Conservation (phyloP, 2,113 vertebrate genomes). For the Strix aluco region DNA sequence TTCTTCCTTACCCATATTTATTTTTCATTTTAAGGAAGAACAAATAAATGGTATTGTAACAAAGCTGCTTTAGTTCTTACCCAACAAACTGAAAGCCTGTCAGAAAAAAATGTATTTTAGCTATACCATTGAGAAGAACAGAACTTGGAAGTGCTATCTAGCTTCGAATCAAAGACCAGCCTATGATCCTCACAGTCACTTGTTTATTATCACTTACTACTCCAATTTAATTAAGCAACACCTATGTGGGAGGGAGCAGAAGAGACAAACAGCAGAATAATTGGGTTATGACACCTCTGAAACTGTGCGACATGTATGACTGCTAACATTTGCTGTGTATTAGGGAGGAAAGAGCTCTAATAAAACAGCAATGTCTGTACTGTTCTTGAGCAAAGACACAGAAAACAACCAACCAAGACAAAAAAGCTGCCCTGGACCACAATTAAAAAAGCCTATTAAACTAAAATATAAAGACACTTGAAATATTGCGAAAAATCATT, state of each 20-base stretch:
- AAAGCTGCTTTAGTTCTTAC: background rate
- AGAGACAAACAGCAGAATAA: background rate
- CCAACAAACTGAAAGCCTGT: background rate
- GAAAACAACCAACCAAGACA: background rate
- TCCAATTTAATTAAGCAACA: background rate
- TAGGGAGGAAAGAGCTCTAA: background rate
- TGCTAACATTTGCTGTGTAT: background rate
- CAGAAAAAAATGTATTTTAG: background rate
- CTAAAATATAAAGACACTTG: background rate
- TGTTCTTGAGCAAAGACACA: background rate
- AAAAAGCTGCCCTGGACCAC: background rate
- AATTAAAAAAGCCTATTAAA: background rate
- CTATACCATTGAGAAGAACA: background rate
- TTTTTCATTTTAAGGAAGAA: background rate
- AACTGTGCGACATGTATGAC: accelerated
- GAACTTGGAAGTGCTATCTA: background rate
- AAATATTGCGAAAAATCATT: background rate
- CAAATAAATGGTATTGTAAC: background rate
- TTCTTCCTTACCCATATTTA: background rate
- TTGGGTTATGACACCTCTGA: background rate
- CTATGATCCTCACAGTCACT: background rate
- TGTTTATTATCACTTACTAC: background rate
- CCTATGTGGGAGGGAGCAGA: background rate
- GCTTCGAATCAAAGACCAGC: background rate
- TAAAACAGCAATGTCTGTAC: background rate